Evolutionary conservation across 2,113 vertebrate genomes (phyloP).

Genomic region (Thryonomys swinderianus): DNA sequence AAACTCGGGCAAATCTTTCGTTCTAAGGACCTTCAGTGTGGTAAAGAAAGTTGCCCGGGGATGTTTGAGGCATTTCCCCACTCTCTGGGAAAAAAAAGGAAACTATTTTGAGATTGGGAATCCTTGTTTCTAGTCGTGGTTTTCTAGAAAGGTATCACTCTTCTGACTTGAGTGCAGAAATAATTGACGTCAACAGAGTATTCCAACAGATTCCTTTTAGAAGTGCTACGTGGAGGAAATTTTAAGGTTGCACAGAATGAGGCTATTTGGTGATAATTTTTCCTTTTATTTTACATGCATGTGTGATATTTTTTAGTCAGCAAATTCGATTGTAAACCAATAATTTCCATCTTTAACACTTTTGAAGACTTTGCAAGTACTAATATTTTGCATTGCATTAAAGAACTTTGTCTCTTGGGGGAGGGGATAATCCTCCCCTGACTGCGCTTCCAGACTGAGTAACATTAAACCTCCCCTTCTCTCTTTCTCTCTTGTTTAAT

Average conservation of each 20-base stretch:
- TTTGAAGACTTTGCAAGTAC: neutral
- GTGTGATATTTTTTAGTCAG: neutral
- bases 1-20: conserved; percentile 59
- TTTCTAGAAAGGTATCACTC: neutral
- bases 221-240: neutral
- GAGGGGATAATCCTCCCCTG: neutral
- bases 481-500: neutral
- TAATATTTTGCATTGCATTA: neutral
- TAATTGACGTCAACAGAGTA: neutral
- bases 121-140: neutral
- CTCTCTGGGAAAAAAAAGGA: neutral
- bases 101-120: neutral
- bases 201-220: neutral
- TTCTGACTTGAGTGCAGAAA: neutral
- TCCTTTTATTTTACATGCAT: neutral
- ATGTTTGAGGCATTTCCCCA: neutral
- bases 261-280: neutral
- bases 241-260: conserved; percentile 1
- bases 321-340: neutral
- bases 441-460: neutral
- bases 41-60: conserved; percentile 45
- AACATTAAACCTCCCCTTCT: neutral
- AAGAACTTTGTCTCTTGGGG: conserved; percentile 19
- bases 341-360: conserved; percentile 14
- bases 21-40: conserved; percentile 62